Base-by-base conservation (phyloP, 2,797 vertebrate genomes). In the Chrosomus eos region DNA sequence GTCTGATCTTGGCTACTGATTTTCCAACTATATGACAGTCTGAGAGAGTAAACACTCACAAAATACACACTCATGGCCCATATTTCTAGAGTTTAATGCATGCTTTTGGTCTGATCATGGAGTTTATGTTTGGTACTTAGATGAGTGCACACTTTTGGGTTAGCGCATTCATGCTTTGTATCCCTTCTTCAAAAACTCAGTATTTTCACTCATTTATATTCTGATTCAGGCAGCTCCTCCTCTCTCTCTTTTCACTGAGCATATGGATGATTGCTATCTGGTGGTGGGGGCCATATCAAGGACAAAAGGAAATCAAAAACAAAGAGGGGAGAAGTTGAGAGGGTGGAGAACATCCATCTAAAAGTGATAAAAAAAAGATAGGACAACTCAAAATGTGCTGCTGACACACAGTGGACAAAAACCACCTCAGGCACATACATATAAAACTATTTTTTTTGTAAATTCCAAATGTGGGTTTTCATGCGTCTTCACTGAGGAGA, bases 181-280 rank as follows among this genome's bases (percentile, higher is more conserved):
- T 64, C 40, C 51, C 38, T 62, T 1, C 1, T 66, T 75, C n/a
- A 83, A 75, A 75, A 7, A 75, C 71, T 43, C 26, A 23, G 33
- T 33, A n/a, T 74, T 40, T 55, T 53, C 43, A 80, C 62, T 66
- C n/a, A 58, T 70, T 84, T 58, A 58, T 77, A 68, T 70, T 68
- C 73, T 11, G 62, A 78, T 84, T 68, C 13, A 68, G 3, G 19
- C 45, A 38, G 3, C 64, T 51, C 13, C 4, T 4, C 45, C 75
- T 51, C 87, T 82, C 86, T 86, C 83, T 86, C 84, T 84, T 84
- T 73, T 80, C 73, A 67, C 79, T 11, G 85, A 88, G 85, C 60
- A 2, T 75, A 21, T 88, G 31, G 90, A 66, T 80, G 89, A 91
- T 88, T 84, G 81, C 84, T 83, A 88, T 90, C 84, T 84, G 45